Base-by-base conservation (phyloP, 2,113 vertebrate species). In the Upupa epops region DNA sequence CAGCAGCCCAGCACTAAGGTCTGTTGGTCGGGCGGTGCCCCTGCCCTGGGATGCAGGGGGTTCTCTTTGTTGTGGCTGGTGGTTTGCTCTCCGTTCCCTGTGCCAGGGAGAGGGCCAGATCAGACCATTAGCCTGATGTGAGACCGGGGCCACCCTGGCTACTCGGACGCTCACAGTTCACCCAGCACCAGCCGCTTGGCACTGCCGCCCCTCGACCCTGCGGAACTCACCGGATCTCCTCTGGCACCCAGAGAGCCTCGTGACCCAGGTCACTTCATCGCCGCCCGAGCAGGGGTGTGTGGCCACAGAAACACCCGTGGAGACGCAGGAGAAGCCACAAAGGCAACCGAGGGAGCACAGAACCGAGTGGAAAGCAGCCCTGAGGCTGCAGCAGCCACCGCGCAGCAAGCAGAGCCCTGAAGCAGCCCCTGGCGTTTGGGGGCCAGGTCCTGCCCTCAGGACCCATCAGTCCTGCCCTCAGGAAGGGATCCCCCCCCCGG, bases 401-500 rank as follows among this genome's bases (percentile, higher is more conserved):
- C 1, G n/a, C 77, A 40, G 68, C 18, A 26, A 28, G 56, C 86
- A 60, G 86, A 21, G 7, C 9, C 29, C 61, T 21, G 70, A 3
- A 8, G 61, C 25, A 55, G 48, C 58, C 61, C 60, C n/a, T 0
- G 29, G 19, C 18, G 61, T 3, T 8, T 1, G 3, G 56, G 54
- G 45, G 42, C 8, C 31, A 5, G 17, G 40, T 14, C 25, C 48
- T 8, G 31, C 5, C 6, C 68, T 14, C 65, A 2, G 20, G 7
- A 46, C 26, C 19, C 6, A 3, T 3, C 40, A 15, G 40, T 42
- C 92, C 83, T 90, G 76, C 89, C 87, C 71, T 24, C 58, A 48
- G 88, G 73, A 76, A 81, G 29, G 70, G 79, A 87, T 92, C 93
- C 95, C 90, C 94, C 93, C 95, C 90, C 94, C 94, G 91, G 85